Conservation (phyloP, 2,888 invertebrate genomes). For the Apomyelois bistriatella region DNA sequence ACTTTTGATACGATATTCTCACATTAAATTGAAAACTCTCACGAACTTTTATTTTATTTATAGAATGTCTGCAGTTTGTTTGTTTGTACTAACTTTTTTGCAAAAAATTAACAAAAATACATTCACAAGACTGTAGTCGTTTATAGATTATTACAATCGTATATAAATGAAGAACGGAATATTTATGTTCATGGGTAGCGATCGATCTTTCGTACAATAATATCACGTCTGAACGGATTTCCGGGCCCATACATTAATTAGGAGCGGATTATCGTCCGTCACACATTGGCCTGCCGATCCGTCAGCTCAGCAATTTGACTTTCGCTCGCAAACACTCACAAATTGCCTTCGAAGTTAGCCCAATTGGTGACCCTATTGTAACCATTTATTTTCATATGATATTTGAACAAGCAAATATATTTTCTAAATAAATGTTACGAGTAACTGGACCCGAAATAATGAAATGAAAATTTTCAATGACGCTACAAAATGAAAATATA, state of each 20-base stretch:
- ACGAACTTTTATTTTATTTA: too few relatives aligned
- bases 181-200: slow-evolving; percentile 8
- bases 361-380: slow-evolving; percentile 3
- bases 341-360: slow-evolving; percentile 11
- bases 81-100: too few relatives aligned
- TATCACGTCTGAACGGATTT: slow-evolving; percentile 32
- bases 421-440: neutral
- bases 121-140: too few relatives aligned
- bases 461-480: too few relatives aligned
- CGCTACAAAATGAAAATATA: too few relatives aligned
- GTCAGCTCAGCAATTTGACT: slow-evolving; percentile 24
- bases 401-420: neutral
- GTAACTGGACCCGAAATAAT: neutral
- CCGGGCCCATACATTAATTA: slow-evolving; percentile 43
- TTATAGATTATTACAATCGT: neutral
- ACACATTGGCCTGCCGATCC: slow-evolving; percentile 38
- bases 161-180: neutral
- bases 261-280: slow-evolving; percentile 36
- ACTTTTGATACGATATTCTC: too few relatives aligned
- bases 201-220: slow-evolving; percentile 29
- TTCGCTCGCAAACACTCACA: slow-evolving; percentile 16
- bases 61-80: too few relatives aligned
- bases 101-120: too few relatives aligned
- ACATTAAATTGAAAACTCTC: too few relatives aligned
- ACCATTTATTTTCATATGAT: slow-evolving; percentile 1